phyloP scores from a whole-genome alignment of 2,797 vertebrate species.

The Erithacus rubecula region DNA sequence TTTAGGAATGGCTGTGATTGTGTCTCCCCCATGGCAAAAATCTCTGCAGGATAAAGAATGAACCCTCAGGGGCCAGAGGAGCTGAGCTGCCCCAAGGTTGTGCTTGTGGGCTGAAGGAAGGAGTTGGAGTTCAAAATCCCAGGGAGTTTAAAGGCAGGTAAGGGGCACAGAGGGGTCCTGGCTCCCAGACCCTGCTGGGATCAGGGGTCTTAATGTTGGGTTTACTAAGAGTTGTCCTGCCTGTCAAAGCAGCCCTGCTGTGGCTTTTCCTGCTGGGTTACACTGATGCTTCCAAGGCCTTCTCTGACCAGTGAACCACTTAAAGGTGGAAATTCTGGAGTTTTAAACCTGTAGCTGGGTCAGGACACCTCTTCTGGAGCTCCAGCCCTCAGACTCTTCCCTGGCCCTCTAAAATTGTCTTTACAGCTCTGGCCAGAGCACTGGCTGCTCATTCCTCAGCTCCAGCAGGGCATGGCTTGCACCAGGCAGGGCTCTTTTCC shows the following conservation, averaged over 20 bases:
- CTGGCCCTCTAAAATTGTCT: neutral
- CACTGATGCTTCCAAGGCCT: neutral
- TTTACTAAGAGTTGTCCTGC: neutral
- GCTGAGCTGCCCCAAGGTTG: neutral
- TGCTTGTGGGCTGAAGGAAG: neutral
- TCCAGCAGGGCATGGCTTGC: fast-evolving
- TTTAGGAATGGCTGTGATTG: fast-evolving
- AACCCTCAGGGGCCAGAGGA: neutral
- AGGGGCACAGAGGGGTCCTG: neutral
- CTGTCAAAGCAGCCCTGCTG: neutral
- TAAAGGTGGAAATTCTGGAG: neutral
- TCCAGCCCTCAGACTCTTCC: neutral
- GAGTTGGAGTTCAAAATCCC: neutral
- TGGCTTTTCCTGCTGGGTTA: neutral
- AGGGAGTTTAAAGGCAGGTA: neutral
- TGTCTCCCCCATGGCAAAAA: neutral
- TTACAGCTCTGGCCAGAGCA: fast-evolving
- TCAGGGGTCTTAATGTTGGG: neutral
- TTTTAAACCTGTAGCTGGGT: neutral
- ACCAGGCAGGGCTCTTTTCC: neutral
- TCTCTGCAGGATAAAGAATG: neutral
- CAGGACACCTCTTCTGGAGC: neutral
- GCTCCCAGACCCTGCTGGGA: neutral
- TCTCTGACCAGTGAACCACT: neutral
- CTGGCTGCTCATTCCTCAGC: neutral